Conservation (phyloP, 2,888 invertebrate species). For the Achlya flavicornis region DNA sequence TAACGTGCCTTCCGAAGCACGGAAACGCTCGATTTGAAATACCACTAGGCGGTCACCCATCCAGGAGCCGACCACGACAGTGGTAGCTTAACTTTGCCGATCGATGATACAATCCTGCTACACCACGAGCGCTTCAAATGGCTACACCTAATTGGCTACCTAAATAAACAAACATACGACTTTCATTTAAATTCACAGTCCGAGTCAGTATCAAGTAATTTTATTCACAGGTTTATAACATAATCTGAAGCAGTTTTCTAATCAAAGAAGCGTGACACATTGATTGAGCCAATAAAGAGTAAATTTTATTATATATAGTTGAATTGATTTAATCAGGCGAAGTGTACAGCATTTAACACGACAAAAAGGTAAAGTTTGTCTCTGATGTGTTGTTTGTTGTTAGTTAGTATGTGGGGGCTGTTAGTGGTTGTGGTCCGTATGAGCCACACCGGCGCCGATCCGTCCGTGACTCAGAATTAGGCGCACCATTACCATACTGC, state of each 20-base stretch:
- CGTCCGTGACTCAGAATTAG: conserved; percentile 67
- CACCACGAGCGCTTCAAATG: too few species aligned
- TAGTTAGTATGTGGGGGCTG: conserved; percentile 34
- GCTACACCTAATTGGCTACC: too few species aligned
- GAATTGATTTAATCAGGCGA: conserved; percentile 1
- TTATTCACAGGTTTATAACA: background rate
- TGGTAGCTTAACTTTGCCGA: too few species aligned
- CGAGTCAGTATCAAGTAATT: background rate
- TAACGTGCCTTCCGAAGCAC: too few species aligned
- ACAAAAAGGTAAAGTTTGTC: conserved; percentile 11
- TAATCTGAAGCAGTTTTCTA: background rate
- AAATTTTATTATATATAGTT: background rate
- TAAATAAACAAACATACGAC: too few species aligned
- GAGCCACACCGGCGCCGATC: conserved; percentile 55
- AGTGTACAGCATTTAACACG: background rate
- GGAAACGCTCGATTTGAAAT: too few species aligned
- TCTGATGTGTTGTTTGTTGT: conserved; percentile 29
- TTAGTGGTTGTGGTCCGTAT: conserved; percentile 21
- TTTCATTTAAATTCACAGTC: too few species aligned
- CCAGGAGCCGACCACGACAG: too few species aligned
- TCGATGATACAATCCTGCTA: too few species aligned
- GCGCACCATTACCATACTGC: conserved; percentile 60
- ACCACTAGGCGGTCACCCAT: too few species aligned
- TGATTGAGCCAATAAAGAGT: conserved; percentile 1
- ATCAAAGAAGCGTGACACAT: background rate